phyloP scores from a whole-genome alignment of 2,113 vertebrate genomes.

The Scopus umbretta region DNA sequence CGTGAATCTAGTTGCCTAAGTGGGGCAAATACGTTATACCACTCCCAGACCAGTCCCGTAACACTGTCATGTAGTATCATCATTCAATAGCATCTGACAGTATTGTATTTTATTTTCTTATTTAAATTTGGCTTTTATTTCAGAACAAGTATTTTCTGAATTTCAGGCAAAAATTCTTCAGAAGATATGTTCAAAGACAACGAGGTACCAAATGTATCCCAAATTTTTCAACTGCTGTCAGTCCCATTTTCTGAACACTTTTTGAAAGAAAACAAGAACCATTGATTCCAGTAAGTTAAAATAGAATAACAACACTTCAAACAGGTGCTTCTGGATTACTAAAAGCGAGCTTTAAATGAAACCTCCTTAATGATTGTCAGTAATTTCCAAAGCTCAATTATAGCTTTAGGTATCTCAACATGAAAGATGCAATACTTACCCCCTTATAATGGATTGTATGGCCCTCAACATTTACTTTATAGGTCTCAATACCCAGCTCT shows the following conservation, averaged over 20 bases:
- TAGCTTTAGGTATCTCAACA: neutral
- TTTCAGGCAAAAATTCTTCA: neutral
- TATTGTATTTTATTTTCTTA: neutral
- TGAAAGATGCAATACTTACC: conserved; percentile 58
- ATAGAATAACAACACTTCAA: neutral
- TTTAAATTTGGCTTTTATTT: neutral
- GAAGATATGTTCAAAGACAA: neutral
- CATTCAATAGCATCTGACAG: neutral
- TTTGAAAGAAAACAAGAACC: neutral
- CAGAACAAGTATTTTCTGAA: neutral
- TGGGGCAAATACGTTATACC: neutral
- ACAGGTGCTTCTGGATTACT: neutral
- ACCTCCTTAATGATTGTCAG: neutral
- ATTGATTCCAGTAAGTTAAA: neutral
- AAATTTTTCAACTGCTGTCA: neutral
- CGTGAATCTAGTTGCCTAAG: neutral
- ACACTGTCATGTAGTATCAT: neutral
- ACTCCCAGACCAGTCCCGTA: neutral
- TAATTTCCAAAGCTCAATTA: neutral
- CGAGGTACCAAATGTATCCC: neutral
- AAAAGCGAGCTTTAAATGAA: neutral
- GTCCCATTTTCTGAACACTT: neutral
- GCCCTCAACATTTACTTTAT: conserved; percentile 75
- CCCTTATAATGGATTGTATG: conserved; percentile 67
- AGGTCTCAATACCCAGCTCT: conserved; percentile 78